Evolutionary conservation across 2,113 vertebrate species (phyloP).

Genomic region (Dicrurus megarhynchus): DNA sequence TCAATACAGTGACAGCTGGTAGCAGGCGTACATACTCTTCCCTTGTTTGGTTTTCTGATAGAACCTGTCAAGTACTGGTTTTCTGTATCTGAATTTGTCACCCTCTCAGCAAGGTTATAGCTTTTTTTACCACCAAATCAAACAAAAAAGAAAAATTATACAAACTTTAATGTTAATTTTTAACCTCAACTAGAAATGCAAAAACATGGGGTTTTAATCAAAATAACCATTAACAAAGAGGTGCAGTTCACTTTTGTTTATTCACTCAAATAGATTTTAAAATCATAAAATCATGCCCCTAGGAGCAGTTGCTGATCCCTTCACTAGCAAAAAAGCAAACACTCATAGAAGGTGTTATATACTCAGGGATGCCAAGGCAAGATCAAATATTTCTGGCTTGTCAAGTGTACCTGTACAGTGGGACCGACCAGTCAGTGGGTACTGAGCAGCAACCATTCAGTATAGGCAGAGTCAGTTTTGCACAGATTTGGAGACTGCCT

Average conservation of each 20-base stretch:
- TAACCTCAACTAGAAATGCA: constrained; percentile 14
- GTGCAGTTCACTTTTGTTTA: background rate
- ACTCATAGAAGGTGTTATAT: background rate
- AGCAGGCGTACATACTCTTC: constrained; percentile 36
- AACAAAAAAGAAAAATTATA: constrained; percentile 43
- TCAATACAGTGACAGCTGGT: constrained; percentile 76
- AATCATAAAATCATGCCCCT: background rate
- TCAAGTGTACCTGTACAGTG: background rate
- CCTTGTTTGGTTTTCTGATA: constrained; percentile 80
- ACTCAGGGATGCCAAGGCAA: background rate
- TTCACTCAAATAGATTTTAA: background rate
- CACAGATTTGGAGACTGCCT: background rate
- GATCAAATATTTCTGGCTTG: background rate
- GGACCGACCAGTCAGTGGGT: background rate
- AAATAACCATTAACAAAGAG: background rate
- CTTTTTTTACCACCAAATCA: constrained; percentile 60
- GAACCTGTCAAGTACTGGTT: constrained; percentile 73
- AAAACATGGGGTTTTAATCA: background rate
- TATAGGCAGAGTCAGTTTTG: background rate
- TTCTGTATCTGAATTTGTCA: constrained; percentile 74
- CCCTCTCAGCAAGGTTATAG: constrained; percentile 66
- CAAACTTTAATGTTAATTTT: background rate
- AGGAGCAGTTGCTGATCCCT: background rate
- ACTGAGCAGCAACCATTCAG: background rate
- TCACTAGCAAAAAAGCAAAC: background rate